Base-by-base conservation (phyloP, 2,888 invertebrate genomes). In the Hetaerina titia region DNA sequence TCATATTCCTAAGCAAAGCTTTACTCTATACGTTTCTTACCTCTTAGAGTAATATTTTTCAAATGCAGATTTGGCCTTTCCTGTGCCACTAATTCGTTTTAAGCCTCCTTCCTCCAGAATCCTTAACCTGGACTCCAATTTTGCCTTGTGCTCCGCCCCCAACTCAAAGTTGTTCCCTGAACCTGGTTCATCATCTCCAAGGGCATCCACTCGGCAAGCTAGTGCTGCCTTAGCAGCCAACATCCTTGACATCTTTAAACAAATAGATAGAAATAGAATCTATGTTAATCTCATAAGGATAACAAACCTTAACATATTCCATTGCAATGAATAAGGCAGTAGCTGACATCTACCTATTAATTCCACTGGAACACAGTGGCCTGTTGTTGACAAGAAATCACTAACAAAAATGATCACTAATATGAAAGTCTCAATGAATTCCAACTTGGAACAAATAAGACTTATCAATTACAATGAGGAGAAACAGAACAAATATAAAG, bases 151-250 rank as follows among this genome's bases (percentile, higher is more conserved):
- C 96, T 98, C 98, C 0, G 98, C 98, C 8, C 99, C 99, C 58
- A 99, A 97, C 95, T 99, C 98, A 96, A 98, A 98, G 0, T 97
- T 97, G 0, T 97, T 98, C 19, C 95, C 95, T 7, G 64, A 56
- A 63, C 45, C 13, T 5, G 92, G 25, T 96, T 96, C 96, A 87
- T 99, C 99, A 96, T 99, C 99, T 0, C 99, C 99, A 45, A 99
- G 98, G 0, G 99, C 99, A 97, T 99, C 99, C 0, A 99, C 98
- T 96, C 99, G 98, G 0, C 99, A 98, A 0, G 99, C 99, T 64
- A 99, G 97, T 0, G 99, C 98, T 0, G 99, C 98, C 97, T 99
- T 99, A 0, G 99, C 99, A 1, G 99, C 99, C 96, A 99, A 97
- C 98, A 99, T 99, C 96, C 99, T 97, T 0, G 99, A 99, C 98